phyloP scores from a whole-genome alignment of 2,797 vertebrate species.

The Coregonus ussuriensis region DNA sequence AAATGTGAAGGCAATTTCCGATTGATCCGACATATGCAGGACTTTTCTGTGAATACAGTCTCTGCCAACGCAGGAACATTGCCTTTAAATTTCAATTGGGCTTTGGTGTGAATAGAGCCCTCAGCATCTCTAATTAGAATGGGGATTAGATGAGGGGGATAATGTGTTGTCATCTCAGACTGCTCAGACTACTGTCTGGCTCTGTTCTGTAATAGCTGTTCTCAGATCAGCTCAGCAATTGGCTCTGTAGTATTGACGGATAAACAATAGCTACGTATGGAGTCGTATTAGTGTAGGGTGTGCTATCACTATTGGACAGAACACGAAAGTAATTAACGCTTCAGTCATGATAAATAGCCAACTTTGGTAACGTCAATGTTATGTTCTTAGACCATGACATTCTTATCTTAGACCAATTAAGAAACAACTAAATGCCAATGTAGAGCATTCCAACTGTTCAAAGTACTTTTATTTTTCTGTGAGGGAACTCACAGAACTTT shows the following conservation, averaged over 20 bases:
- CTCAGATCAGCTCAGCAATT: conserved; percentile 42
- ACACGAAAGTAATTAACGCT: neutral
- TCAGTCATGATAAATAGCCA: neutral
- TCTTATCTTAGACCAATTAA: conserved; percentile 9
- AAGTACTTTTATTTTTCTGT: neutral
- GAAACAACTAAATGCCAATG: conserved; percentile 14
- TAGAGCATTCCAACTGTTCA: neutral
- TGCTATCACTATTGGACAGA: neutral
- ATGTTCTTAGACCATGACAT: neutral
- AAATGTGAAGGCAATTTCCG: no score
- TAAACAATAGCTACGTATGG: conserved; percentile 45
- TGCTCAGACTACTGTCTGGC: conserved; percentile 23
- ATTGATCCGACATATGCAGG: no score
- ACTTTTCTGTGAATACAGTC: no score
- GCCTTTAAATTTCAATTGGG: no score
- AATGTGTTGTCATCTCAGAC: conserved; percentile 46
- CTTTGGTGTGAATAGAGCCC: neutral
- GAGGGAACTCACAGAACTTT: neutral
- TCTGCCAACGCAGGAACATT: no score
- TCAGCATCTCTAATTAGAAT: conserved; percentile 54
- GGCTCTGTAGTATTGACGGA: conserved; percentile 45
- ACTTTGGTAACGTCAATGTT: neutral
- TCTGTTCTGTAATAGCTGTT: conserved; percentile 59
- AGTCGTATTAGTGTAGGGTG: conserved; percentile 29
- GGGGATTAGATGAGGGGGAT: conserved; percentile 61